Conservation (phyloP, 2,797 vertebrate species). For the Lepilemur septentrionalis region DNA sequence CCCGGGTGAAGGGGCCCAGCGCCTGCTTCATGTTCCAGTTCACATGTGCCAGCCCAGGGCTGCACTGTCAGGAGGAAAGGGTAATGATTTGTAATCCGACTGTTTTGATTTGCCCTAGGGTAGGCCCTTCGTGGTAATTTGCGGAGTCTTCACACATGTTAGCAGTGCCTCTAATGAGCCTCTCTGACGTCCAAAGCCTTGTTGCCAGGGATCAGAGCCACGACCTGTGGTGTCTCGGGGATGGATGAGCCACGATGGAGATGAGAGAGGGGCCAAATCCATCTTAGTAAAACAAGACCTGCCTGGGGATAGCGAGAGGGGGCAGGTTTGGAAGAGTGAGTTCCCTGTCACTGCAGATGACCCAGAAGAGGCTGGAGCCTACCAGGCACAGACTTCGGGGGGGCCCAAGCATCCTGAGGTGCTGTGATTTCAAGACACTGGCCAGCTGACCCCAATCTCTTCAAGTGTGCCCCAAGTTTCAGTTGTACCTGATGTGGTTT, state of each 20-base stretch:
- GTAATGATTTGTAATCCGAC: not conserved
- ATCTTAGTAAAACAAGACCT: not conserved
- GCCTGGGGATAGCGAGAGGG: not conserved
- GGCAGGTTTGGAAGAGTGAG: not conserved
- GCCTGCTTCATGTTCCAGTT: not conserved
- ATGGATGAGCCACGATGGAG: not conserved
- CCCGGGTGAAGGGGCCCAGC: accelerated
- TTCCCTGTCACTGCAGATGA: not conserved
- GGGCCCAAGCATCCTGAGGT: not conserved
- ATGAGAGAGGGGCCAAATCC: not conserved
- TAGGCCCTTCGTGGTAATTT: not conserved
- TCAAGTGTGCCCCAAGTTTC: not conserved
- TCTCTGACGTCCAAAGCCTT: not conserved
- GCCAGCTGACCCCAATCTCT: not conserved
- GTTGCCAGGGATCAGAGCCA: too few relatives aligned
- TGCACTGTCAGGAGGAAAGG: not conserved
- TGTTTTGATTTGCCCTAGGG: not conserved
- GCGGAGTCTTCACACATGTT: not conserved
- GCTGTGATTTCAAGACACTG: not conserved
- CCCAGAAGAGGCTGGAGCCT: not conserved
- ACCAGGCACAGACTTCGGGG: not conserved
- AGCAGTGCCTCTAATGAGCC: not conserved
- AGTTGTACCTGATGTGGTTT: not conserved
- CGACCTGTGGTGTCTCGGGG: not conserved
- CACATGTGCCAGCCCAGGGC: not conserved